Percentiles rank a stretch among this genome's conserved stretches.
These are phyloP conservation scores for Eulemur mongoz DNA, from an alignment of 2,797 vertebrate species.

Conservation along the genomic window DNA sequence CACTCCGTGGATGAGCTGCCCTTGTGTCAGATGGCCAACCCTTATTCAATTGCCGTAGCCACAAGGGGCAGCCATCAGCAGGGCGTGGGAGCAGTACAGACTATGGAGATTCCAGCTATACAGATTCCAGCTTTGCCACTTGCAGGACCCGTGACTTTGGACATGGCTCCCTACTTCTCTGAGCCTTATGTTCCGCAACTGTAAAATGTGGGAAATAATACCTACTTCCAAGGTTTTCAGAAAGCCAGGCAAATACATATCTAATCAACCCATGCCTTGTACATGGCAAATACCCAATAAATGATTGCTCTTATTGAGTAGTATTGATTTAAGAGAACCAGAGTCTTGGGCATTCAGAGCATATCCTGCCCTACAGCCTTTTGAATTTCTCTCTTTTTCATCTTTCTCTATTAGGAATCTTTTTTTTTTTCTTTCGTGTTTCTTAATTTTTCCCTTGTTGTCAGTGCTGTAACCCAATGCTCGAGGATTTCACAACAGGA, in stretches of 20 bases:
- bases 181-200: background rate
- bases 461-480: background rate
- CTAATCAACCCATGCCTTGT: background rate
- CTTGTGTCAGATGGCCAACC: background rate
- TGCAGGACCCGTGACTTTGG: background rate
- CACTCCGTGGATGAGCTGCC: background rate
- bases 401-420: background rate
- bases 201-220: background rate
- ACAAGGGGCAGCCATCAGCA: background rate
- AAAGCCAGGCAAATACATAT: background rate
- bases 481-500: conserved; percentile 57
- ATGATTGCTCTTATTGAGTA: background rate
- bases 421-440: background rate
- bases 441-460: background rate
- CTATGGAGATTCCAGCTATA: background rate
- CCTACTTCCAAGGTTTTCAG: background rate
- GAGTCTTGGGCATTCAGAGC: background rate
- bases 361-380: background rate
- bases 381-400: background rate
- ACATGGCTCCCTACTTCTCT: background rate
- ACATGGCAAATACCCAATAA: background rate
- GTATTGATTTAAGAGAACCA: background rate
- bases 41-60: background rate
- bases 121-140: background rate
- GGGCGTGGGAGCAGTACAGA: background rate